These are phyloP conservation scores for Chloropsis hardwickii DNA, from an alignment of 2,113 vertebrate species.

Conservation along the genomic window DNA sequence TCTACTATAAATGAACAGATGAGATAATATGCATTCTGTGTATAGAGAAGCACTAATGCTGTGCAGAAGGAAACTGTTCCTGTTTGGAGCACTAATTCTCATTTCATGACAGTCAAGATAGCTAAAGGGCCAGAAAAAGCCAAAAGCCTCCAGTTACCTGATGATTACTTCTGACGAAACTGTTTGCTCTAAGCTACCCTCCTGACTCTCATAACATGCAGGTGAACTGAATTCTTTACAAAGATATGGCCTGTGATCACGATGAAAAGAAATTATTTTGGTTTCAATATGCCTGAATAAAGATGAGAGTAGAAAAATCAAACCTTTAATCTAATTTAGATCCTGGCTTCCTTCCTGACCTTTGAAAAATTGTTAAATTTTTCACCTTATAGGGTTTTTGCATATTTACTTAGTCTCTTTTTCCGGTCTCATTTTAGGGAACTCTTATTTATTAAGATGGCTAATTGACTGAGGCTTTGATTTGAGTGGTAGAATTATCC, in stretches of 20 bases:
- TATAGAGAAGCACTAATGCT: background rate
- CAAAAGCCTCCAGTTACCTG: background rate
- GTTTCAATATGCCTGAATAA: background rate
- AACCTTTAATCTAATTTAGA: background rate
- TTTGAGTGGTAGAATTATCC: slow-evolving; percentile 61
- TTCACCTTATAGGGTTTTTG: background rate
- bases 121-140: background rate
- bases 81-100: background rate
- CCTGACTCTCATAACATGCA: background rate
- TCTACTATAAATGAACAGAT: background rate
- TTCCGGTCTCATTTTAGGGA: slow-evolving; percentile 36
- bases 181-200: background rate
- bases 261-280: background rate
- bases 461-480: slow-evolving; percentile 43
- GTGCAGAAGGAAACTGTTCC: background rate
- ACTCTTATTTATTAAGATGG: slow-evolving; percentile 43
- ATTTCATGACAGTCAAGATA: background rate
- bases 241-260: background rate
- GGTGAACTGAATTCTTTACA: background rate
- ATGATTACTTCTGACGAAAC: background rate
- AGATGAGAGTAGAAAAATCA: background rate
- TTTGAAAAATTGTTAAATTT: slow-evolving; percentile 36
- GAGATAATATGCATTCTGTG: background rate
- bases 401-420: slow-evolving; percentile 16
- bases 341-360: slow-evolving; percentile 25